Percentiles rank a stretch among this genome's conserved stretches.
These are phyloP conservation scores for Myotis davidii DNA, from an alignment of 2,113 vertebrate species.

Conservation along the genomic window DNA sequence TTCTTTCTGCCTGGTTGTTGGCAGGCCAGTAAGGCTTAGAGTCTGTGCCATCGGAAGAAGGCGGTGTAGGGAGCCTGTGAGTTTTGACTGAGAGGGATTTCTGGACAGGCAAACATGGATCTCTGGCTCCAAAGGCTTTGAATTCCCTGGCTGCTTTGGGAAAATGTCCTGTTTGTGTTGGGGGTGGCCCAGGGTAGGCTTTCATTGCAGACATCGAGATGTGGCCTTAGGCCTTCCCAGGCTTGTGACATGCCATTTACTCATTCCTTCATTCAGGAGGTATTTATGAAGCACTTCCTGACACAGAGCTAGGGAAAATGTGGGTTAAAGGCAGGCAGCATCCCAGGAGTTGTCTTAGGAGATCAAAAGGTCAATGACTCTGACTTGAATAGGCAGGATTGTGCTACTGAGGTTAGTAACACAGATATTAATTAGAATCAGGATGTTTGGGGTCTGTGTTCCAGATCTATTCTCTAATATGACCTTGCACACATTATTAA, in stretches of 20 bases:
- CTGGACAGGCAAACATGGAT: background rate
- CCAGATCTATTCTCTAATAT: background rate
- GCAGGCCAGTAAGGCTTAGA: background rate
- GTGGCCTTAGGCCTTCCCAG: conserved; percentile 31
- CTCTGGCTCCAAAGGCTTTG: background rate
- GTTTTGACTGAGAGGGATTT: background rate
- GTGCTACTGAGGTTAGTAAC: background rate
- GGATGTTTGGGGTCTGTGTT: background rate
- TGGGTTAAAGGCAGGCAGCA: background rate
- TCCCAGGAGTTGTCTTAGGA: background rate
- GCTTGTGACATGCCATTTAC: background rate
- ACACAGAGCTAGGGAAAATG: background rate
- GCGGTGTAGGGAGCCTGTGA: background rate
- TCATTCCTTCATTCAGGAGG: background rate
- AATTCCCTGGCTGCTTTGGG: background rate
- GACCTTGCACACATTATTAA: background rate
- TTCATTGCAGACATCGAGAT: background rate
- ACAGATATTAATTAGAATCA: background rate
- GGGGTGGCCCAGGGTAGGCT: background rate
- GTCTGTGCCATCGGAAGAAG: background rate
- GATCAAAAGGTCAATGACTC: background rate
- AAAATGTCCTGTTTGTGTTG: conserved; percentile 21
- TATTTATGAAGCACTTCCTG: background rate
- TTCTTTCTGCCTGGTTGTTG: background rate
- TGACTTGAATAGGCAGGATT: background rate